Conservation (phyloP, 2,113 vertebrate genomes). For the Uropsilus gracilis region DNA sequence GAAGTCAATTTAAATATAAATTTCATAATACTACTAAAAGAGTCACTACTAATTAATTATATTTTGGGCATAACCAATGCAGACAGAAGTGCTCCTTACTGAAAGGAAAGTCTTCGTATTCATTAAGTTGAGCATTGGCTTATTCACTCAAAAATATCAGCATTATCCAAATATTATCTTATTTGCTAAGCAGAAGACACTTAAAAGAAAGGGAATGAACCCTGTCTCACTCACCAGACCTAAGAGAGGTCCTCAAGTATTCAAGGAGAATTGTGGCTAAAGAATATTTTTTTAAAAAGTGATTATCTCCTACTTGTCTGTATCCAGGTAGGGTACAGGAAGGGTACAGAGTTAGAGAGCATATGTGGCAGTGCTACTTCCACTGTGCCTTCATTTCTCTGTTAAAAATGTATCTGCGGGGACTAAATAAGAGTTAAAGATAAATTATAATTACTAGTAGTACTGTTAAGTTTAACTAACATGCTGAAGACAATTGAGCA, state of each 20-base stretch:
- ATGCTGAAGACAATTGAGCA: background rate
- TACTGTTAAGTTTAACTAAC: background rate
- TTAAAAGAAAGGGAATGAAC: background rate
- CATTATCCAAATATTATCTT: background rate
- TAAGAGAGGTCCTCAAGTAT: background rate
- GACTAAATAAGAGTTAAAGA: background rate
- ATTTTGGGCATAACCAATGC: background rate
- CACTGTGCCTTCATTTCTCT: background rate
- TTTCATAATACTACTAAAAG: background rate
- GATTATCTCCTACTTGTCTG: background rate
- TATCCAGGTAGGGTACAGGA: background rate
- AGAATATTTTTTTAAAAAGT: background rate
- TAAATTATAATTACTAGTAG: background rate
- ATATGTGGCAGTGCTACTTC: background rate
- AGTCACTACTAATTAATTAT: background rate
- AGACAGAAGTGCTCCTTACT: background rate
- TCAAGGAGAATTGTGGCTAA: background rate
- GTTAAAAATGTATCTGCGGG: background rate
- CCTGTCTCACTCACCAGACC: background rate
- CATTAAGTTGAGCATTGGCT: background rate
- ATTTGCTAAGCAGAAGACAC: background rate
- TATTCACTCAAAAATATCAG: constrained; percentile 28
- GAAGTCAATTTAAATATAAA: background rate
- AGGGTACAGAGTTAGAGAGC: background rate
- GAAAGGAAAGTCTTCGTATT: background rate